Base-by-base conservation (phyloP, 2,797 vertebrate genomes). In the Margarornis squamiger region DNA sequence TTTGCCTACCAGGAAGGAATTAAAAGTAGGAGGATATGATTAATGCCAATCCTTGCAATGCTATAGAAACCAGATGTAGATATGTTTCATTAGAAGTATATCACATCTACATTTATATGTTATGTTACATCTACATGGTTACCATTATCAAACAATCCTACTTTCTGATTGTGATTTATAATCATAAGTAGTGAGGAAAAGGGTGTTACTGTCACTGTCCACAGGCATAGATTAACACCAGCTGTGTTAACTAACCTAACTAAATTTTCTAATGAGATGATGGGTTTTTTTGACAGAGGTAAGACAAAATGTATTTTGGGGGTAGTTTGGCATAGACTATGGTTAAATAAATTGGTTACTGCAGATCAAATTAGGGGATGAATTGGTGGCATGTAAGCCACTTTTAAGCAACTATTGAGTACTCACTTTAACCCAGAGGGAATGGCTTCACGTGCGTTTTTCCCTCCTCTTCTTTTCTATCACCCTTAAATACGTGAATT, bases 21-120 rank as follows among this genome's bases (percentile, higher is more conserved):
- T 95, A 93, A 84, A 92, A 91, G 46, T 88, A 62, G 88, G 92
- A 94, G 84, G 66, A 78, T 91, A 59, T 96, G 92, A 95, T 94
- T 95, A 96, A 95, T 90, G 85, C 73, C 66, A 89, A 71, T 92
- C 57, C 58, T 59, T 0, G 0, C 38, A 76, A 48, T 79, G 48
- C 84, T 92, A 70, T 68, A 86, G 74, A 91, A 94, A 96, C 93
- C 81, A 95, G 80, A 92, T 94, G 94, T 45, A 72, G 43, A 74
- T 93, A n/a, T 71, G 54, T 90, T 94, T 90, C 58, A 58, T 58
- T 90, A 74, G 36, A 77, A 62, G 34, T 72, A 52, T 88, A 81
- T 84, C 82, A 86, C 48, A 61, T 83, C 61, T 92, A 74, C 6
- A 0, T 65, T 88, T 90, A 14, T 71, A 65, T 71, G 45, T 92